Conservation (phyloP, 2,797 vertebrate genomes). For the Xenopus petersii region DNA sequence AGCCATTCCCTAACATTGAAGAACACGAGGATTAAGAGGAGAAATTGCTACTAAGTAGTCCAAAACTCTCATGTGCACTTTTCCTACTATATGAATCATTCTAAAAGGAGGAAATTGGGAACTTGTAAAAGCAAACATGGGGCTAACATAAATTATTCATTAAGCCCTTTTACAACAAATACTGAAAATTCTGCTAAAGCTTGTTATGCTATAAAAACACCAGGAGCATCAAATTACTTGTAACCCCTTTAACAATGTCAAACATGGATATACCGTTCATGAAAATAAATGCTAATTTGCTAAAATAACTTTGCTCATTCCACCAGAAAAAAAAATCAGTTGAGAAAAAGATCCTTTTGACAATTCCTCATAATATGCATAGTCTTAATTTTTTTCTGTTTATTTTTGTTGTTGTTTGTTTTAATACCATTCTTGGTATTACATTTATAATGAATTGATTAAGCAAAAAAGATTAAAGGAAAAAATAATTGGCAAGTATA, state of each 20-base stretch:
- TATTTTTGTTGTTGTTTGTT: too few relatives aligned
- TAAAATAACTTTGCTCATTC: background rate
- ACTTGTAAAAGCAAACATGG: conserved; percentile 22
- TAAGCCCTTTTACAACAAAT: conserved; percentile 9
- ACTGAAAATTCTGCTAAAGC: conserved; percentile 19
- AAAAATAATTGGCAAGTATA: too few relatives aligned
- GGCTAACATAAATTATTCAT: conserved; percentile 19
- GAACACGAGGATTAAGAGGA: too few relatives aligned
- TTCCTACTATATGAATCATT: background rate
- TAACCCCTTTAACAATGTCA: background rate
- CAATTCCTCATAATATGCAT: background rate
- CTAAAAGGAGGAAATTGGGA: conserved; percentile 4
- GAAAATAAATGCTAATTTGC: background rate
- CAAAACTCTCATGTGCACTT: background rate
- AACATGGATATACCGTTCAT: background rate
- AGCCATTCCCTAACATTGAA: background rate
- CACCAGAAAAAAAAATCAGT: background rate
- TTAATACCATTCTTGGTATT: too few relatives aligned
- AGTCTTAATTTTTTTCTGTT: too few relatives aligned
- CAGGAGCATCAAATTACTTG: background rate
- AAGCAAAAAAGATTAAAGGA: too few relatives aligned
- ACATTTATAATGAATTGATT: too few relatives aligned
- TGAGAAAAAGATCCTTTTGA: background rate
- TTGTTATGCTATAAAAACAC: background rate
- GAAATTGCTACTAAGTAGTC: too few relatives aligned